phyloP scores from a whole-genome alignment of 1,140 invertebrate species.

The Tetragonula clypearis region DNA sequence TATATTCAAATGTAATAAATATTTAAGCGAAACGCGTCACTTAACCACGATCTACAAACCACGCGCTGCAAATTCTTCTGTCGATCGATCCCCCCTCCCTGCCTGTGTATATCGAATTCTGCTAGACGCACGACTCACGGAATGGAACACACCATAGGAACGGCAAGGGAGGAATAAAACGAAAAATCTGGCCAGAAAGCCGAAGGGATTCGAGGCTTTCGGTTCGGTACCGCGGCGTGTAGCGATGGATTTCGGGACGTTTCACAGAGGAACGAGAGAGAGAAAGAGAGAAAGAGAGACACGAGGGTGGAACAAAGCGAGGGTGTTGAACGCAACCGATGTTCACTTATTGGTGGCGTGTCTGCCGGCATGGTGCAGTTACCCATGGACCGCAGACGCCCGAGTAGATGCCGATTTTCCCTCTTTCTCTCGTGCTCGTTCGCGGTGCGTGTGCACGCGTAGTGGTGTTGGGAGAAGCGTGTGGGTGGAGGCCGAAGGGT shows the following conservation, averaged over 20 bases:
- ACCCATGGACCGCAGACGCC: slow-evolving; percentile 68
- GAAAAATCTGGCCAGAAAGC: slow-evolving; percentile 36
- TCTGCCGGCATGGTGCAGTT: slow-evolving; percentile 80
- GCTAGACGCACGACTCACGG: too few species aligned
- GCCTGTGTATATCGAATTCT: too few species aligned
- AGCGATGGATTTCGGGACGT: slow-evolving; percentile 59
- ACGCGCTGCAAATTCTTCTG: too few species aligned
- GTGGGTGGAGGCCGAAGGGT: slow-evolving; percentile 65
- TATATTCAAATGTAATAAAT: too few species aligned
- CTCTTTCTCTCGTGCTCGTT: slow-evolving; percentile 39
- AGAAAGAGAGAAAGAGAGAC: slow-evolving; percentile 3
- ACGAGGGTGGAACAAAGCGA: slow-evolving; percentile 72
- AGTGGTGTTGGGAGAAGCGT: slow-evolving; percentile 39
- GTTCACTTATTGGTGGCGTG: slow-evolving; percentile 82
- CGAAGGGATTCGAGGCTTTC: slow-evolving; percentile 42
- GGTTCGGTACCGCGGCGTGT: slow-evolving; percentile 38
- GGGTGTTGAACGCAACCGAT: slow-evolving; percentile 79
- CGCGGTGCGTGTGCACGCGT: not conserved
- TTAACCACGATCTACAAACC: too few species aligned
- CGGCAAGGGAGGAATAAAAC: not conserved
- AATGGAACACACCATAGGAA: too few species aligned
- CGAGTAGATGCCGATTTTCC: slow-evolving; percentile 50
- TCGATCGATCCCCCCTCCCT: too few species aligned
- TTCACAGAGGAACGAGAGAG: slow-evolving; percentile 20
- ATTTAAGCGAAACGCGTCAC: too few species aligned